Evolutionary conservation across 1,140 invertebrate species (phyloP).

Genomic region (Sitophilus oryzae): DNA sequence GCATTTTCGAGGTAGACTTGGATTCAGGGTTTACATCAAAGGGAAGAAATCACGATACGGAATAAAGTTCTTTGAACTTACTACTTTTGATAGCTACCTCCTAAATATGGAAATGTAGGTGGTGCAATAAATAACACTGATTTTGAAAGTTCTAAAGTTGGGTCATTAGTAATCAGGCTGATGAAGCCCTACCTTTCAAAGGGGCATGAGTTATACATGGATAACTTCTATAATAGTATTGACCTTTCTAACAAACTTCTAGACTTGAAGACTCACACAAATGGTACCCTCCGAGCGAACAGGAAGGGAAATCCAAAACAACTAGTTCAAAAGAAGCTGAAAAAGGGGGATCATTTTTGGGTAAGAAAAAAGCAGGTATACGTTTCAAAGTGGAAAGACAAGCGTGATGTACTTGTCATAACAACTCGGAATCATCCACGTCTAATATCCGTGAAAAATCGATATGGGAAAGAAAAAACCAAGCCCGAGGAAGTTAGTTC

Average conservation of each 20-base stretch:
- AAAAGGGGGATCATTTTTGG: slow-evolving; percentile 12
- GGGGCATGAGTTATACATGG: slow-evolving; percentile 18
- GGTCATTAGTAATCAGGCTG: slow-evolving; percentile 1
- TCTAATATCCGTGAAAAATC: slow-evolving; percentile 15
- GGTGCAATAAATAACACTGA: neutral
- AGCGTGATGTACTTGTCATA: slow-evolving; percentile 31
- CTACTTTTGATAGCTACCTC: neutral
- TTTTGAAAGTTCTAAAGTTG: neutral
- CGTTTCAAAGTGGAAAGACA: slow-evolving; percentile 41
- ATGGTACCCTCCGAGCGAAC: slow-evolving; percentile 17
- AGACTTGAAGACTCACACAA: slow-evolving; percentile 7
- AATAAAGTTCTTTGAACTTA: slow-evolving; percentile 2
- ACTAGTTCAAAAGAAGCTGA: slow-evolving; percentile 8
- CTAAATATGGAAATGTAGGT: neutral
- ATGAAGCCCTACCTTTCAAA: slow-evolving; percentile 6
- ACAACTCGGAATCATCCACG: slow-evolving; percentile 27
- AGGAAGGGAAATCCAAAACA: slow-evolving; percentile 6
- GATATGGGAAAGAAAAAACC: no score
- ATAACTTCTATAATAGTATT: slow-evolving; percentile 22
- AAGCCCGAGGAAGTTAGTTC: slow-evolving; percentile 25
- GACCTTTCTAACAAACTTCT: slow-evolving; percentile 15
- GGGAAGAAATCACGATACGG: neutral
- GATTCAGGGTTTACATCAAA: neutral
- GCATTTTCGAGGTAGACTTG: no score
- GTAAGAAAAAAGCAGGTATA: slow-evolving; percentile 1